These are phyloP conservation scores for Holcopasites calliopsidis DNA, from an alignment of 1,140 invertebrate species.

Conservation along the genomic window DNA sequence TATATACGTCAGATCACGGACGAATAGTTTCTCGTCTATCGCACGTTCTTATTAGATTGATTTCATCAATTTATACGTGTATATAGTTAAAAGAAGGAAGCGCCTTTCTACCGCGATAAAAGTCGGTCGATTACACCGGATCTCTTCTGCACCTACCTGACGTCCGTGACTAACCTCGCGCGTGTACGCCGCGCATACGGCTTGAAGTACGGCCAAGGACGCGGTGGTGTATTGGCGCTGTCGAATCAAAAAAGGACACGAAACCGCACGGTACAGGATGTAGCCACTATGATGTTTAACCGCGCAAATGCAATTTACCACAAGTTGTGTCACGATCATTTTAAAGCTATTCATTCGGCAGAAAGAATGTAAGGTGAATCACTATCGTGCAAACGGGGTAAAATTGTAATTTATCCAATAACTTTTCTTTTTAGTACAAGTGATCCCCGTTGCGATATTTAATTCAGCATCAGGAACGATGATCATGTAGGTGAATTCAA, in stretches of 20 bases:
- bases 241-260: constrained; percentile 69
- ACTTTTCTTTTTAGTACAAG: neutral
- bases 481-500: too few species aligned
- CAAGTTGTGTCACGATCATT: neutral
- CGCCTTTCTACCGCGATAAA: neutral
- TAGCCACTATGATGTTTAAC: neutral
- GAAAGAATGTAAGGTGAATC: neutral
- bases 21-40: neutral
- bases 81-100: neutral
- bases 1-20: neutral
- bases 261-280: constrained; percentile 6
- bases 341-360: neutral
- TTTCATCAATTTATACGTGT: neutral
- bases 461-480: too few species aligned
- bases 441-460: too few species aligned
- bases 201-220: neutral
- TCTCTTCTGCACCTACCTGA: neutral
- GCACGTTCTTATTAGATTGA: neutral
- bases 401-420: neutral
- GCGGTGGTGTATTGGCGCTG: constrained; percentile 11
- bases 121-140: neutral
- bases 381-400: neutral
- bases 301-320: neutral
- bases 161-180: constrained; percentile 24
- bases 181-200: neutral